These are phyloP conservation scores for Loxodonta africana DNA, from an alignment of 2,113 vertebrate genomes.

Conservation along the genomic window DNA sequence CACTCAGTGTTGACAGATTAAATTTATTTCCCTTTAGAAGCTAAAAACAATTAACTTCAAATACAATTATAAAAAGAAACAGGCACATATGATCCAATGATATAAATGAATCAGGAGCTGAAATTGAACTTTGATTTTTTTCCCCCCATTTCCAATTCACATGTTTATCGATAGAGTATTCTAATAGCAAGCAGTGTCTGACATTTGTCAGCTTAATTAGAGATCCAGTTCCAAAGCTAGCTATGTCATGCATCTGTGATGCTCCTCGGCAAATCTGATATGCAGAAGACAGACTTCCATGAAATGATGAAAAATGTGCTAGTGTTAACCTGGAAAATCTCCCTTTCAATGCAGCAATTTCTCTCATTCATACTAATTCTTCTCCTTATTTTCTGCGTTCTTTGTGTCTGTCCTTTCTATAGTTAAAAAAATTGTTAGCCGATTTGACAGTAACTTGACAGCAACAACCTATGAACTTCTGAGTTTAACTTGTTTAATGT, in stretches of 20 bases:
- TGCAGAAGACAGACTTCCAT: not conserved
- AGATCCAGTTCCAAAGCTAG: not conserved
- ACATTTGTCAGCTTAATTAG: slow-evolving; percentile 64
- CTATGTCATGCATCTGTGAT: not conserved
- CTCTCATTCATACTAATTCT: not conserved
- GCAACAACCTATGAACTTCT: not conserved
- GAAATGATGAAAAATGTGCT: not conserved
- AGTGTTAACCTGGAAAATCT: not conserved
- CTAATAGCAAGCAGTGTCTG: not conserved
- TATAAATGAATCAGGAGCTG: not conserved
- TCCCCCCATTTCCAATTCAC: not conserved
- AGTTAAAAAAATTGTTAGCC: not conserved
- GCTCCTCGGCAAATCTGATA: not conserved
- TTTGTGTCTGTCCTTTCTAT: not conserved
- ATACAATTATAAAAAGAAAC: not conserved
- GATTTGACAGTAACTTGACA: not conserved
- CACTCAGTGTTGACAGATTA: not conserved
- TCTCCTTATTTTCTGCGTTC: not conserved
- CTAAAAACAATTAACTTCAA: not conserved
- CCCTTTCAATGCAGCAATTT: no score
- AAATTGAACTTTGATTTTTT: slow-evolving; percentile 15
- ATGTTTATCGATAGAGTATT: not conserved
- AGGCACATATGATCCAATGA: not conserved
- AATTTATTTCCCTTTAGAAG: not conserved
- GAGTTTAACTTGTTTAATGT: not conserved